Evolutionary conservation across 1,140 invertebrate species (phyloP).

Genomic region (Panagrolaimus sp.): DNA sequence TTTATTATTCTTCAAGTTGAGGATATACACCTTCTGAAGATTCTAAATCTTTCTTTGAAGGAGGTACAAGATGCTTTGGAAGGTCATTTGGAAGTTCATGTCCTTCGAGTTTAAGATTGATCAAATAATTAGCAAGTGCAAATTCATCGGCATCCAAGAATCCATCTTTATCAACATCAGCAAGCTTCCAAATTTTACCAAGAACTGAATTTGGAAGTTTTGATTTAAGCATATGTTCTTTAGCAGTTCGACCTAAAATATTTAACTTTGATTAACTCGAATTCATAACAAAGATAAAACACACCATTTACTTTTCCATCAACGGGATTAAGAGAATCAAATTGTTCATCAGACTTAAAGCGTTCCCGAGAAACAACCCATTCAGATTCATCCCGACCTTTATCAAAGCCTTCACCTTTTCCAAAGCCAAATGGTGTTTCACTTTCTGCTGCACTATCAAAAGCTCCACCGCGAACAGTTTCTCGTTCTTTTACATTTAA

Average conservation of each 20-base stretch:
- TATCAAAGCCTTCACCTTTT: slow-evolving; percentile 89
- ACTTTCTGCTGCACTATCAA: slow-evolving; percentile 79
- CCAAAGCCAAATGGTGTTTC: slow-evolving; percentile 91
- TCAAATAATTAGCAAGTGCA: slow-evolving; percentile 94
- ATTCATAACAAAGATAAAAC: too few species aligned
- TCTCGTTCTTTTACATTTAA: slow-evolving; percentile 20
- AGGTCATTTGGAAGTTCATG: slow-evolving; percentile 79
- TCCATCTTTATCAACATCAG: slow-evolving; percentile 94
- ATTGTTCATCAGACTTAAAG: slow-evolving; percentile 79
- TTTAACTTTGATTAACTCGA: too few species aligned
- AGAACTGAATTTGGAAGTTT: slow-evolving; percentile 94
- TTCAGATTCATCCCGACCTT: slow-evolving; percentile 84
- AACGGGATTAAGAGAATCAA: slow-evolving; percentile 75
- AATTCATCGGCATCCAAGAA: slow-evolving; percentile 92
- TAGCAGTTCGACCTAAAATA: slow-evolving; percentile 71
- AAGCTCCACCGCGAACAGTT: slow-evolving; percentile 72
- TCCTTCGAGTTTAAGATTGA: slow-evolving; percentile 67
- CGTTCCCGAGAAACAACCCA: slow-evolving; percentile 92
- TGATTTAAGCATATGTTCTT: slow-evolving; percentile 93
- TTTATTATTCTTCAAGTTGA: slow-evolving; percentile 26
- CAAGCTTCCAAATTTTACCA: slow-evolving; percentile 72
- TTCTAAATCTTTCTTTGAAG: slow-evolving; percentile 86
- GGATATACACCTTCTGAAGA: slow-evolving; percentile 72
- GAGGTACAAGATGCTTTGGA: slow-evolving; percentile 87
- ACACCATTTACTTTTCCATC: slow-evolving; percentile 88